Conservation (phyloP, 2,113 vertebrate species). For the Campylomormyrus numenius region DNA sequence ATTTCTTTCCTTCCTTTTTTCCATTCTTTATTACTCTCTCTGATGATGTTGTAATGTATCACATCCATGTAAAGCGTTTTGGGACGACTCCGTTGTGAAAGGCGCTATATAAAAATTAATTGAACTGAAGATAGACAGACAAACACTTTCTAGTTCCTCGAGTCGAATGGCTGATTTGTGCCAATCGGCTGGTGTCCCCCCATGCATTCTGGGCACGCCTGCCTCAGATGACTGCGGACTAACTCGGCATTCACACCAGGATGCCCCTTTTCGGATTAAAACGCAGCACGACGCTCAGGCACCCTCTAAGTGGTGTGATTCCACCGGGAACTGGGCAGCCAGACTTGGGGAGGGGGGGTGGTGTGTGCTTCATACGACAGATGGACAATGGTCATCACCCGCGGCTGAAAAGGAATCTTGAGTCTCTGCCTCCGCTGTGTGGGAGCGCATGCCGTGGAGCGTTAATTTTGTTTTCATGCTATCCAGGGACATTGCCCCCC, state of each 20-base stretch:
- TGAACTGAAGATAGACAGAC: neutral
- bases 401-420: neutral
- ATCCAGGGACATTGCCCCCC: neutral
- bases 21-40: too few species aligned
- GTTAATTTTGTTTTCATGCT: conserved; percentile 12
- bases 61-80: too few species aligned
- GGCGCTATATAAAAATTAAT: too few species aligned
- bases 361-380: neutral
- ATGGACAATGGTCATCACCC: conserved; percentile 3
- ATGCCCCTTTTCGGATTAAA: neutral
- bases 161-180: neutral
- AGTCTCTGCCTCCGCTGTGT: neutral
- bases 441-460: neutral
- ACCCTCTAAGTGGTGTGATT: neutral
- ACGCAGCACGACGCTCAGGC: neutral
- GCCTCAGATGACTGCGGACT: neutral
- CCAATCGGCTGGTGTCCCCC: neutral
- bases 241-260: neutral
- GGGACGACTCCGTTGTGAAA: too few species aligned
- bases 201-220: neutral
- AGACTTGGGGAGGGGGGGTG: neutral
- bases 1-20: too few species aligned
- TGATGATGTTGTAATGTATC: too few species aligned
- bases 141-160: neutral
- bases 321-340: neutral